Base-by-base conservation (phyloP, 2,797 vertebrate species). In the Danionella dracula region DNA sequence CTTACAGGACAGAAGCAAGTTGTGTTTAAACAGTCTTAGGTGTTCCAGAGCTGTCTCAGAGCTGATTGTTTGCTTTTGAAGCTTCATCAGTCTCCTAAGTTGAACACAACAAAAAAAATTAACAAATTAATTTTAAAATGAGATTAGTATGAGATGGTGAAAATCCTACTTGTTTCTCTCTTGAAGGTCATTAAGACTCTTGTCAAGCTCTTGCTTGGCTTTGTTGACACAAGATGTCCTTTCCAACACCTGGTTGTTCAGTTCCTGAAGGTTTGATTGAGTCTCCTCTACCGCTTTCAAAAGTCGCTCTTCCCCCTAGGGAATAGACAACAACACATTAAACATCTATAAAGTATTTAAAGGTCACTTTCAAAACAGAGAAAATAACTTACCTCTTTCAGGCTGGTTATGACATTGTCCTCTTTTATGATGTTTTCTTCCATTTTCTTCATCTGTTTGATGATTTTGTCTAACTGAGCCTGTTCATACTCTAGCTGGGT, bases 1-100 rank as follows among this genome's bases (percentile, higher is more conserved):
- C 77, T 97, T 98, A 79, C 94, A 98, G 40, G 82, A 83, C 23
- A 96, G 85, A 60, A 99, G 88, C 48, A 93, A 10, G 71, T 98
- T 99, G 76, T 99, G 96, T 74, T 83, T 82, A 59, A 83, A 83
- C 51, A 94, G 56, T 10, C 77, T 88, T 49, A 87, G 90, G 53
- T 92, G 91, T 75, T 99, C 96, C 76, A 96, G 66, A 13, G 85
- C 78, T 0, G 79, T 81, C 75, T 98, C 94, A 16, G 84, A 31
- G 9, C 75, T 76, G 60, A 90, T 76, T 23, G 86, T 77, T 79
- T 93, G 86, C 41, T 84, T 91, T 79, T 98, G 95, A 38, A 89
- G 69, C 70, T 88, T 92, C 49, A 78, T 79, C 69, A 90, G 56
- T 70, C 90, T 90, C 74, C 96, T 99, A 38, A 35, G 5, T 3